These are phyloP conservation scores for Camelus dromedarius DNA, from an alignment of 2,113 vertebrate species.

Conservation along the genomic window DNA sequence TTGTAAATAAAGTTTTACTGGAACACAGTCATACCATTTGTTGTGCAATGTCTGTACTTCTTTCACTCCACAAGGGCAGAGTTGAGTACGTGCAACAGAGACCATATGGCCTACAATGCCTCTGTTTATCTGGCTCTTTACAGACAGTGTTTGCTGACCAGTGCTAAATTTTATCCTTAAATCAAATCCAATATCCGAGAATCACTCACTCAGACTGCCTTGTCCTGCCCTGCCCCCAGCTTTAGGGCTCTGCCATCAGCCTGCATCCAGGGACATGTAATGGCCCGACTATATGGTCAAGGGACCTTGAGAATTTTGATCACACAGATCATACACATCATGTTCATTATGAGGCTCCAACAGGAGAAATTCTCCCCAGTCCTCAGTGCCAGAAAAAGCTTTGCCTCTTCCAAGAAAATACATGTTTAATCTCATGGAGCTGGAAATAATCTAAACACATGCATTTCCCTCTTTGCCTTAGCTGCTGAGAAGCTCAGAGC, in stretches of 20 bases:
- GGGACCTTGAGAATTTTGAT: background rate
- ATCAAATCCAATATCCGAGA: background rate
- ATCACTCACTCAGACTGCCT: background rate
- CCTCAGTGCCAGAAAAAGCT: background rate
- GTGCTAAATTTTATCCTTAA: background rate
- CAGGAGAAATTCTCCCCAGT: background rate
- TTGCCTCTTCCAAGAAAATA: conserved; percentile 22
- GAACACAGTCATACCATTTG: background rate
- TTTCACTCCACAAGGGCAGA: background rate
- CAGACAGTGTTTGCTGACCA: background rate
- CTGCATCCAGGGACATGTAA: background rate
- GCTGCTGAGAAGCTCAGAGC: background rate
- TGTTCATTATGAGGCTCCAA: background rate
- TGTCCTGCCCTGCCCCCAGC: background rate
- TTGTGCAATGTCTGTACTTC: background rate
- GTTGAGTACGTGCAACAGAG: background rate
- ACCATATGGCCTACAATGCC: background rate
- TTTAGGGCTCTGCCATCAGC: background rate
- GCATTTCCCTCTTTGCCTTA: background rate
- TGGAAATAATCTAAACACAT: background rate
- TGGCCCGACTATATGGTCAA: background rate
- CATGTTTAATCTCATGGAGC: background rate
- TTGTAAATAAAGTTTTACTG: conserved; percentile 1
- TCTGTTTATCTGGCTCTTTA: background rate
- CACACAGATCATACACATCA: background rate